Evolutionary conservation across 1,140 invertebrate species (phyloP), one percentile per base, ranked within the genome.

Genomic region (Chionoecetes opilio): DNA sequence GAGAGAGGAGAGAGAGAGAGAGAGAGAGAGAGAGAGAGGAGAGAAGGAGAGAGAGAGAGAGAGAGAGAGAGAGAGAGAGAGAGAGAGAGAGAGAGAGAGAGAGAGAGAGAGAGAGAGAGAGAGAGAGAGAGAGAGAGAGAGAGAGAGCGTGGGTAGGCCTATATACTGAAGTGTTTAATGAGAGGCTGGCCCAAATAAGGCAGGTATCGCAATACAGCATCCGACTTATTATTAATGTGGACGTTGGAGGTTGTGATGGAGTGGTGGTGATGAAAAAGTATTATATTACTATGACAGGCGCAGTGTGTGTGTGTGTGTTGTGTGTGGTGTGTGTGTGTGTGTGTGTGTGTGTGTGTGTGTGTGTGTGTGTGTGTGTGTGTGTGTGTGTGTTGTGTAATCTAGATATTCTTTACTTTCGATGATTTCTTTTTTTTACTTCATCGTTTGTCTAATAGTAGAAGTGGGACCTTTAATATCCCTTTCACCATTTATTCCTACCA

Each of bases 281-380:
- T 53, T 53, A 53, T 53, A n/a, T 53, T 53, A 53, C 21, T 53
- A 53, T 17, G 46, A 53, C 46, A 53, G 46, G 46, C 21, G 46
- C 0, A 14, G 9, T 53, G 46, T 53, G 46, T 53, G 46, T 53
- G 46, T 53, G 46, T 53, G 46, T 53, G 46, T 53, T n/a, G n/a
- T n/a, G n/a, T n/a, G n/a, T n/a, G n/a, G 46, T 53, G 46, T 53
- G 46, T 53, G 46, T 53, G 46, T 53, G 46, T 53, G 46, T 53
- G 46, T 53, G 46, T 53, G 46, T 53, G 46, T 53, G 46, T 53
- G 46, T 53, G 46, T 53, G 46, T 53, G 46, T 53, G 53, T 75
- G 53, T 75, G 53, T 75, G 53, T 75, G 63, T 75, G 63, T 75
- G 63, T 75, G 63, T 75, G 63, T 75, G 63, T 75, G 63, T 21